Base-by-base conservation (phyloP, 2,888 invertebrate species). In the Onchidella celtica region DNA sequence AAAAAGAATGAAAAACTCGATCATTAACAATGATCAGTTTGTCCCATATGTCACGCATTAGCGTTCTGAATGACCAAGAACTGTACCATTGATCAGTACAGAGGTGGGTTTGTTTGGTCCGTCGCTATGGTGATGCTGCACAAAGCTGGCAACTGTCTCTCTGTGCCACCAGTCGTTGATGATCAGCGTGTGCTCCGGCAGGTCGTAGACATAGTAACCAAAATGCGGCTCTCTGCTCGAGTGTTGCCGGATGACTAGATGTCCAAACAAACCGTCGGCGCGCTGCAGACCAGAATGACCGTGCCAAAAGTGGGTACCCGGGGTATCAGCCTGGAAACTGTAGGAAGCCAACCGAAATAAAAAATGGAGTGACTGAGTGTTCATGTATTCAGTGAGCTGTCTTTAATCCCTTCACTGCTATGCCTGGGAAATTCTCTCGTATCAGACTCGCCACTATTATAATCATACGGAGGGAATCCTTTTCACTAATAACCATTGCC, bases 181-280 rank as follows among this genome's bases (percentile, higher is more conserved):
- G 27, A 97, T 92, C 94, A 97, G 95, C 1, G 97, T 96, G 93
- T 97, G 97, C 0, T 97, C 97, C 0, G 97, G 97, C 87, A 97
- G 94, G 94, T 97, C 97, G 91, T 96, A 97, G 93, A 97, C 97
- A 92, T 97, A 98, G 27, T 97, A 94, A 92, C 96, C 95, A 87
- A 96, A 96, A 94, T 97, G 97, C 61, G 97, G 97, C 91, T 97
- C 97, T 87, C 95, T 96, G 11, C 97, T 96, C 90, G 97, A 97
- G 84, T 88, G 82, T 68, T 89, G 88, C 29, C 89, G 87, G 6
- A 92, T 87, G 17, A 92, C 85, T 9, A 92, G 79, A 3, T 89
- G 83, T 0, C 92, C 92, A 77, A 86, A 91, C 24, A 90, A 78
- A 0, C 92, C 92, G 63, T 90, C 90, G 3, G 89, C 87, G 69